Evolutionary conservation across 2,113 vertebrate genomes (phyloP).

Genomic region (Talpa occidentalis): DNA sequence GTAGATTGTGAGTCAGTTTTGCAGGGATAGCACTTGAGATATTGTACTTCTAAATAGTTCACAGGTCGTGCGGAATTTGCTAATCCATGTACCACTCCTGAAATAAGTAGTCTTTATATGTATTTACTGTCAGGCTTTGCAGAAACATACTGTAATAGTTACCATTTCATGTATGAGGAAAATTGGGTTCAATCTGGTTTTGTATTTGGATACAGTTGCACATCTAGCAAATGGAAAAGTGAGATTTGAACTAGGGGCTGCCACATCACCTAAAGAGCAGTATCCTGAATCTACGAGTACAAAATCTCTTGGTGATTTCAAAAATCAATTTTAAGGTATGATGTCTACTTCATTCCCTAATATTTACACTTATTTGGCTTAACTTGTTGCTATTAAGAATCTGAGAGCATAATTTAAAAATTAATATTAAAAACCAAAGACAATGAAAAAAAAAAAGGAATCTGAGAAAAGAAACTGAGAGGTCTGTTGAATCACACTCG

Average conservation of each 20-base stretch:
- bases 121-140: background rate
- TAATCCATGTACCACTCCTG: rapidly evolving
- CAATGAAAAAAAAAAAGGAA: no score
- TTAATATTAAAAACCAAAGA: no score
- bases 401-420: no score
- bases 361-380: no score
- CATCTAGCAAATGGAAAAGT: background rate
- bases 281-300: background rate
- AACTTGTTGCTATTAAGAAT: background rate
- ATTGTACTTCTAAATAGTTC: background rate
- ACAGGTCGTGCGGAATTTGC: no score
- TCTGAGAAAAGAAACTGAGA: background rate
- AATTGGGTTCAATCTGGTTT: background rate
- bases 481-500: background rate
- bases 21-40: background rate
- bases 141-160: no score
- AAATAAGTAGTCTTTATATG: rapidly evolving
- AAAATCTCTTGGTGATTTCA: background rate
- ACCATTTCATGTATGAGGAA: background rate
- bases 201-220: background rate
- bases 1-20: background rate
- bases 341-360: background rate
- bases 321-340: background rate
- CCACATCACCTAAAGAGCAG: background rate
- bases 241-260: background rate